Evolutionary conservation across 2,113 vertebrate species (phyloP), one percentile per base, ranked within the genome.

Genomic region (Oncorhynchus mykiss): DNA sequence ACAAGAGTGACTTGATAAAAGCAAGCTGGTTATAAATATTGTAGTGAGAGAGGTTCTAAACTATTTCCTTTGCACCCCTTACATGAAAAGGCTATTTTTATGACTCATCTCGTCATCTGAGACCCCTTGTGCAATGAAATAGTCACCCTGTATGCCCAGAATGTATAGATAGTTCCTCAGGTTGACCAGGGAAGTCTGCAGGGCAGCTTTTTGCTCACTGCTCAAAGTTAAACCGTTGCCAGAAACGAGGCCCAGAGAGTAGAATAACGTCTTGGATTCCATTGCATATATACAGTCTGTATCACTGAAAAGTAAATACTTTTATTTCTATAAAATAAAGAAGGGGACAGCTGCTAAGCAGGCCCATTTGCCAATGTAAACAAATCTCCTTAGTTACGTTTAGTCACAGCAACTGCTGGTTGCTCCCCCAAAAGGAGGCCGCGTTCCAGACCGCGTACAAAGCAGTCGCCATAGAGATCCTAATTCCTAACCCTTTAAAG

Each of bases 71-170:
- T 18, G 6, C 13, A 64, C 5, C 2, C 27, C 7, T 78, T 78
- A 98, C 97, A 97, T 98, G 85, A 98, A 99, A 3, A 98, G 92
- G 6, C 86, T 91, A 84, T 92, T 95, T 84, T 88, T 94, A 24
- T 91, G 88, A 9, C 82, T 87, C 11, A 97, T 88, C 81, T 95
- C 93, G 86, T 98, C 93, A 8, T 90, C 86, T 74, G 89, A 92
- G 76, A 95, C 80, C 5, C 97, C 97, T 77, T 97, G 93, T 2
- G 94, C 95, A 73, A 99, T 95, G 71, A 94, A 97, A 77, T 99
- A 99, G 80, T 95, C 87, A 0, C 82, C 83, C 22, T 89, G 91
- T n/a, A 95, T 65, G n/a, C 96, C 96, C 24, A 94, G 78, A 83
- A 96, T 75, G 94, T 95, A 88, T 96, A 96, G 2, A 16, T 54